Evolutionary conservation across 2,888 invertebrate genomes (phyloP).

Genomic region (Amblyteles armatorius): DNA sequence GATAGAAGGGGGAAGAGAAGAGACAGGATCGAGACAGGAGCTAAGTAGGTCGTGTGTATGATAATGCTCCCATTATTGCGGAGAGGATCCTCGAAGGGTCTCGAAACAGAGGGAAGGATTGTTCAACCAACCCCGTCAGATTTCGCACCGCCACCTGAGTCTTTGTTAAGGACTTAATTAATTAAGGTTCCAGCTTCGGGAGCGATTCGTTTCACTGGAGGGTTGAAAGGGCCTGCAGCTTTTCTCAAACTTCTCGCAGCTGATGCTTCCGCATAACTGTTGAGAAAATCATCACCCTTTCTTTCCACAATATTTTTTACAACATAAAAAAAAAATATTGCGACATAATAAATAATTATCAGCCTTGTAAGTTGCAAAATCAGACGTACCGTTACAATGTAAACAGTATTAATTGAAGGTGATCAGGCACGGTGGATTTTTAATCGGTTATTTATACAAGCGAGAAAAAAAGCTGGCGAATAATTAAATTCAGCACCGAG

Average conservation of each 20-base stretch:
- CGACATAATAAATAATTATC: conserved; percentile 21
- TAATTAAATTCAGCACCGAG: conserved; percentile 2
- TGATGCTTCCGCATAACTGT: conserved; percentile 73
- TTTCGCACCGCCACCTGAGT: conserved; percentile 83
- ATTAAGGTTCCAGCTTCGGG: conserved; percentile 77
- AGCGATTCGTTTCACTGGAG: conserved; percentile 75
- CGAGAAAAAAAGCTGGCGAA: background rate
- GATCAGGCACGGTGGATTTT: conserved; percentile 35
- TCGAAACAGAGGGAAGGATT: conserved; percentile 60
- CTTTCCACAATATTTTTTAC: conserved; percentile 24
- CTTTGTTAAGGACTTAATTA: conserved; percentile 83
- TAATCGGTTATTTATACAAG: conserved; percentile 12
- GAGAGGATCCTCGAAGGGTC: conserved; percentile 71
- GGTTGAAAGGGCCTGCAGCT: conserved; percentile 52
- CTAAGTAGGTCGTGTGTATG: conserved; percentile 84
- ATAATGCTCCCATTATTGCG: conserved; percentile 83
- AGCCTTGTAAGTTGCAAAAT: conserved; percentile 17
- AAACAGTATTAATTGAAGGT: conserved; percentile 37
- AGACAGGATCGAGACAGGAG: conserved; percentile 68
- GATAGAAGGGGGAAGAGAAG: conserved; percentile 34
- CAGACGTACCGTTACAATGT: conserved; percentile 24
- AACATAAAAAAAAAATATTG: conserved; percentile 36
- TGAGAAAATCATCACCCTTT: conserved; percentile 55
- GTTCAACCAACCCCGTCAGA: conserved; percentile 77
- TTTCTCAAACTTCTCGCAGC: conserved; percentile 72